phyloP scores from a whole-genome alignment of 1,140 invertebrate genomes.

The Macrosteles quadrilineatus region DNA sequence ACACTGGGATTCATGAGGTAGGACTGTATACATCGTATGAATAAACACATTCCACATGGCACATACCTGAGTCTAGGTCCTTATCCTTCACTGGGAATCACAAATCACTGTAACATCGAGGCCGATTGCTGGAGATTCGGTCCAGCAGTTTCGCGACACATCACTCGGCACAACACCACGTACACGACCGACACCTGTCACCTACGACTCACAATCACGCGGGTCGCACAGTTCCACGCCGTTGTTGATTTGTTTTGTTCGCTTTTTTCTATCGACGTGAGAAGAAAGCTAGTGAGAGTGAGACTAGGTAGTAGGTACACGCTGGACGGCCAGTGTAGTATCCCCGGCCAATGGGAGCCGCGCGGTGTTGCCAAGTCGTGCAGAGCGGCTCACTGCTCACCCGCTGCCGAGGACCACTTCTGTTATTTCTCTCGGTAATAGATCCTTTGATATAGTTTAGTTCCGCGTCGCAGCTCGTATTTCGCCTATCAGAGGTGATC shows the following conservation, averaged over 20 bases:
- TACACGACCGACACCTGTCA: too few species aligned
- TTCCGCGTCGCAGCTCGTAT: background rate
- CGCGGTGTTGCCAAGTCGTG: constrained; percentile 8
- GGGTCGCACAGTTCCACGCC: background rate
- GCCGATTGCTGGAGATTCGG: background rate
- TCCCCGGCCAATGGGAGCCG: constrained; percentile 5
- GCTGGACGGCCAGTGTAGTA: background rate
- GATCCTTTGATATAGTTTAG: constrained; percentile 21
- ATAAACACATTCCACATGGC: too few species aligned
- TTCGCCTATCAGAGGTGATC: background rate
- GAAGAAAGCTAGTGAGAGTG: constrained; percentile 3
- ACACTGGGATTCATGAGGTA: background rate
- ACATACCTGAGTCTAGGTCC: constrained; percentile 4
- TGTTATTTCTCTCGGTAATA: background rate
- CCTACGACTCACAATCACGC: background rate
- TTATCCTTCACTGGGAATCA: constrained; percentile 2
- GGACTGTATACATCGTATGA: too few species aligned
- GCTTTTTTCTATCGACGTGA: constrained; percentile 17
- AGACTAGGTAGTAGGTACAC: background rate
- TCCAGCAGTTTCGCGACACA: background rate
- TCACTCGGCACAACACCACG: too few species aligned
- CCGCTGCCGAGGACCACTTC: background rate
- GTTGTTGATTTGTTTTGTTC: constrained; percentile 7
- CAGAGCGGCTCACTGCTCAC: background rate
- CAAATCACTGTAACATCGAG: constrained; percentile 17